Evolutionary conservation across 1,140 invertebrate genomes (phyloP).

Genomic region (Zaprionus davidi): DNA sequence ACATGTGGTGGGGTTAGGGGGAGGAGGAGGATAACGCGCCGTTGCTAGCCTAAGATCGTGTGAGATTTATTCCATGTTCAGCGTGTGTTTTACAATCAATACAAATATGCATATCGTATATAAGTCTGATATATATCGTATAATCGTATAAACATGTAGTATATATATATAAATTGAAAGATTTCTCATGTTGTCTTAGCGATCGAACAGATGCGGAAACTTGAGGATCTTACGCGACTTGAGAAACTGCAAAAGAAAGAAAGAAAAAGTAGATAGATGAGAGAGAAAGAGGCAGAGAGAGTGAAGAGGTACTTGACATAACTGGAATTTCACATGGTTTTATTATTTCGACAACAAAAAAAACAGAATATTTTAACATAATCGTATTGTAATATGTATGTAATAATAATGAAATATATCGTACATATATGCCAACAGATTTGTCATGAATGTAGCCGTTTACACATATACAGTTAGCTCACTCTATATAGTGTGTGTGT

Average conservation of each 20-base stretch:
- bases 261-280: slow-evolving; percentile 4
- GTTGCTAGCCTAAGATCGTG: neutral
- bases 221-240: slow-evolving; percentile 64
- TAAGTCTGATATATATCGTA: slow-evolving; percentile 22
- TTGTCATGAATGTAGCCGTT: slow-evolving; percentile 17
- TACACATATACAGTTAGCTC: slow-evolving; percentile 20
- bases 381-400: slow-evolving; percentile 17
- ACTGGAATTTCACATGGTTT: slow-evolving; percentile 46
- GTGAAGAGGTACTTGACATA: neutral
- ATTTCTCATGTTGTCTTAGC: slow-evolving; percentile 27
- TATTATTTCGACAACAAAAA: slow-evolving; percentile 39
- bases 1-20: slow-evolving; percentile 12
- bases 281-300: neutral
- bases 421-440: slow-evolving; percentile 42
- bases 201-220: slow-evolving; percentile 61
- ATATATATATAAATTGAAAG: slow-evolving; percentile 5
- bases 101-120: slow-evolving; percentile 1
- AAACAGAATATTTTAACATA: slow-evolving; percentile 22
- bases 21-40: neutral
- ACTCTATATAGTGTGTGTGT: slow-evolving; percentile 13
- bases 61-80: slow-evolving; percentile 5
- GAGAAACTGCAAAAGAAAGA: slow-evolving; percentile 58
- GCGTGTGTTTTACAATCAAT: slow-evolving; percentile 6
- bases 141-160: neutral
- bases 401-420: slow-evolving; percentile 34